Evolutionary conservation across 2,113 vertebrate species (phyloP), one percentile per base, ranked within the genome.

Genomic region (Petroica traversi): DNA sequence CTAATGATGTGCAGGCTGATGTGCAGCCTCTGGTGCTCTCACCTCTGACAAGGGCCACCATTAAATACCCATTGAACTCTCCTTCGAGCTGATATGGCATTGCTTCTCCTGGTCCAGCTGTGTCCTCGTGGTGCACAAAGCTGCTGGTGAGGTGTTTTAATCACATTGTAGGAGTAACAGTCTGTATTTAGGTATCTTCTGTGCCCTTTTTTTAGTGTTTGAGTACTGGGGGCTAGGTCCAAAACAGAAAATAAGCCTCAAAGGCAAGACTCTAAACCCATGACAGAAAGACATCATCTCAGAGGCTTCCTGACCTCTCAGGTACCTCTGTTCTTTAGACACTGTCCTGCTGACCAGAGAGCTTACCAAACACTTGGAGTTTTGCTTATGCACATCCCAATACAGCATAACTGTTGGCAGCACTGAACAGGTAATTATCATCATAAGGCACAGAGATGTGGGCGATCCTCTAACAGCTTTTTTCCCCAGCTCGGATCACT

Each of bases 1-100:
- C 41, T 95, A 79, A 89, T 26, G 74, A 89, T 79, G 91, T 93
- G 67, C 69, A 62, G 64, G 41, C 45, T 86, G 86, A 89, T 73
- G 66, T 74, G 72, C 73, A 76, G 77, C 45, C 86, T 57, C 72
- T 95, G 69, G 71, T 82, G 66, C 64, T 91, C 85, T 83, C 87
- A 88, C 49, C 59, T 88, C 80, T 91, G 93, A 63, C 69, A 68
- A 68, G 52, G 51, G 40, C 51, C 69, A 78, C 49, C 2, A 1
- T 88, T 92, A 74, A 85, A 87, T 64, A 72, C 2, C 1, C 16
- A 4, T 58, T 76, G 62, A 83, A 61, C 33, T 77, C 49, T 82
- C 29, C 34, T 73, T 16, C 1, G 5, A 38, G 31, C 46, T 73
- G 54, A 52, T 25, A 17, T 0, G 1, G 13, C 18, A 3, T 59